Percentiles rank a stretch among this genome's conserved stretches.
phyloP scores from a whole-genome alignment of 2,888 invertebrate species.

The Spilosoma lubricipeda region DNA sequence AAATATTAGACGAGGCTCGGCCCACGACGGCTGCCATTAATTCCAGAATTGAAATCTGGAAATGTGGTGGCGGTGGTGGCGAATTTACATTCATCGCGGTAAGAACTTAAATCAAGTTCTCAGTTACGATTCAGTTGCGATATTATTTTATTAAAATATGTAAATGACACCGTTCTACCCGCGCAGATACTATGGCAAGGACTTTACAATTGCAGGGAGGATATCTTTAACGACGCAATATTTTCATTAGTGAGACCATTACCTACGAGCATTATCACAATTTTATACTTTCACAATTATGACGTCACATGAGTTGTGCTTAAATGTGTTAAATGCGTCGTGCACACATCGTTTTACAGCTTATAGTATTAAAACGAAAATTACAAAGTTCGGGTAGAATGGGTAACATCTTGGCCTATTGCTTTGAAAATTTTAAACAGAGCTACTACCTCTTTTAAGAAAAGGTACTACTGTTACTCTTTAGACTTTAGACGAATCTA shows the following conservation, averaged over 20 bases:
- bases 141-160: slow-evolving; percentile 87
- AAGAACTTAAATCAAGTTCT: slow-evolving; percentile 87
- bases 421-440: not conserved
- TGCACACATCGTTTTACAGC: slow-evolving; percentile 13
- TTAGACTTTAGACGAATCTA: not conserved
- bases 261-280: slow-evolving; percentile 68
- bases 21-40: slow-evolving; percentile 83
- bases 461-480: not conserved
- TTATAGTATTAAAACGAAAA: slow-evolving; percentile 1
- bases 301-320: slow-evolving; percentile 47
- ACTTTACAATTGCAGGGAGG: slow-evolving; percentile 78
- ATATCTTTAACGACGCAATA: slow-evolving; percentile 82
- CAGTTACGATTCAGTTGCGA: slow-evolving; percentile 86
- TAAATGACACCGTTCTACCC: slow-evolving; percentile 80
- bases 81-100: slow-evolving; percentile 86
- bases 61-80: slow-evolving; percentile 80
- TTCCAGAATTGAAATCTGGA: slow-evolving; percentile 86
- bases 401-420: not conserved
- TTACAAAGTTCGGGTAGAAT: not conserved
- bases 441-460: not conserved
- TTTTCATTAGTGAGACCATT: slow-evolving; percentile 81
- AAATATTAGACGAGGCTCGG: slow-evolving; percentile 84
- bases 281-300: slow-evolving; percentile 66
- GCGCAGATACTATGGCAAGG: slow-evolving; percentile 79
- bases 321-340: slow-evolving; percentile 37